Evolutionary conservation across 2,888 invertebrate species (phyloP), one percentile per base, ranked within the genome.

Genomic region (Tenthredo mesomela): DNA sequence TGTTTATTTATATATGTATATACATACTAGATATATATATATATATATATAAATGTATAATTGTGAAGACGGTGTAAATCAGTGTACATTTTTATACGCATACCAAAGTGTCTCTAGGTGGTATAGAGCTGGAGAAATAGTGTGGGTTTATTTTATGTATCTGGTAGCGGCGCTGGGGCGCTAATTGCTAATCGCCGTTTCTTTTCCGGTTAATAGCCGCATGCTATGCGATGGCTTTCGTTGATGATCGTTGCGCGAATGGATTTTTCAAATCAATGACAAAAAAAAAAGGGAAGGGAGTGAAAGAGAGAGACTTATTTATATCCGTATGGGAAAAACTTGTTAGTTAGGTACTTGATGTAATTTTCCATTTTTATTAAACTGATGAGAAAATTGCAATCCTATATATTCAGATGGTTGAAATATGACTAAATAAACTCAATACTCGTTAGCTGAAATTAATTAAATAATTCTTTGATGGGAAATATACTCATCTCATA

Each of bases 121-220:
- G 29, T n/a, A 37, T 70, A 6, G 10, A 37, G 15, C 0, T 18
- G 6, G 50, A 50, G 18, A 18, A 47, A 18, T 47, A 2, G 10
- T 21, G 70, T 18, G 15, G 47, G 47, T 77, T 33, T 54, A 25
- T 75, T 54, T 29, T 77, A n/a, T 43, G 77, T 73, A 43, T 43
- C 4, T 15, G 18, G 33, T 18, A n/a, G 77, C 77, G 18, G 7
- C 29, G 58, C 33, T 33, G 33, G 43, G 50, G 6, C 82, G 82
- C 25, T 82, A 82, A 65, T 82, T 65, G 82, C 65, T 82, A 82
- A 82, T 82, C 54, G 65, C n/a, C 25, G 82, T 82, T 82, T 82
- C 43, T 65, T 82, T 82, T 82, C 65, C 43, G 65, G 65, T 82
- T 18, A 29, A 29, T 29, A 25, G 37, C 29, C 18, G 70, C 70